Conservation (phyloP, 1,140 invertebrate genomes). For the Listronotus bonariensis region DNA sequence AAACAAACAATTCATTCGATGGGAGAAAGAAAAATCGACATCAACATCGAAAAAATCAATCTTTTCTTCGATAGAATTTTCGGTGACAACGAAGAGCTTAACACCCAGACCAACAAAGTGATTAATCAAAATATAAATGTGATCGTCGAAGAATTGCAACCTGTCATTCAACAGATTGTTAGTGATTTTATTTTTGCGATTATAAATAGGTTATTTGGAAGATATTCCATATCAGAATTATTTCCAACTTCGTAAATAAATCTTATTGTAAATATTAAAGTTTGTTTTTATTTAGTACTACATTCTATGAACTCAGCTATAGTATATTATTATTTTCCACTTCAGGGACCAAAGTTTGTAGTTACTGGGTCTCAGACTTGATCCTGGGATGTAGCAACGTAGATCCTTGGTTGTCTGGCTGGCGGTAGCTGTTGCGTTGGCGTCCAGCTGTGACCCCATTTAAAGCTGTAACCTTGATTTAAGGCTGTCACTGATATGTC, state of each 20-base stretch:
- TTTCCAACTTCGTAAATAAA: conserved; percentile 21
- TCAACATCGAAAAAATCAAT: conserved; percentile 29
- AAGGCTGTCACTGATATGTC: no score
- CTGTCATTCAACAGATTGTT: conserved; percentile 38
- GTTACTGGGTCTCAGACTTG: no score
- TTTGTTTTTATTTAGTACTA: neutral
- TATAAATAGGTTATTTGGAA: conserved; percentile 37
- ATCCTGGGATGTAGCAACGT: no score
- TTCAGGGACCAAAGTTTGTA: no score
- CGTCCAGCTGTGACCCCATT: no score
- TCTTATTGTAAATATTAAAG: neutral
- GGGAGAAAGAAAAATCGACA: conserved; percentile 29
- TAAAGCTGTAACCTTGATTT: no score
- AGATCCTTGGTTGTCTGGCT: no score
- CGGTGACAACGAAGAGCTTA: conserved; percentile 50
- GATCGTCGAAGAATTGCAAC: conserved; percentile 40
- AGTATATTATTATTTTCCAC: no score
- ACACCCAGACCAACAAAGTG: conserved; percentile 45
- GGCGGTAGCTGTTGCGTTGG: no score
- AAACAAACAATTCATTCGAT: conserved; percentile 37
- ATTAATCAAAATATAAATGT: conserved; percentile 44
- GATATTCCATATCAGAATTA: conserved; percentile 39
- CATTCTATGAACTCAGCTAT: no score
- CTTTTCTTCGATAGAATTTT: conserved; percentile 34
- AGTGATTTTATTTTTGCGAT: conserved; percentile 38